Evolutionary conservation across 2,888 invertebrate species (phyloP), one percentile per base, ranked within the genome.

Genomic region (Cheiracanthium punctorium): DNA sequence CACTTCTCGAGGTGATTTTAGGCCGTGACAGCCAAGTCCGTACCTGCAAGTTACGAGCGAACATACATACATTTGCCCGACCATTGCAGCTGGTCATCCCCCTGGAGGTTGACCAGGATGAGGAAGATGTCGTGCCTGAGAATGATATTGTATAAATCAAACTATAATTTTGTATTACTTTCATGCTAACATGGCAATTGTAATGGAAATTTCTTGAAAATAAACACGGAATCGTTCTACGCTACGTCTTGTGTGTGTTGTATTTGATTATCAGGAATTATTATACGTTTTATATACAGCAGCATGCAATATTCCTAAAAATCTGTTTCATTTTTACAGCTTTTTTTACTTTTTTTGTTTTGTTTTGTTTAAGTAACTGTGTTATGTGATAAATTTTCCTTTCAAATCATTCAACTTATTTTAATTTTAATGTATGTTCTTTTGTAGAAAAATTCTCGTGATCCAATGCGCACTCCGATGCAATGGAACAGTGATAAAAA

Each of bases 401-500:
- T 14, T 41, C 41, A 41, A 14, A 41, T 10, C 41, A 41, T 41
- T 41, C 41, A 41, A 41, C 41, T 41, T 41, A 10, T 41, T 41
- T 14, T 41, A 52, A 20, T 7, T 52, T 52, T 52, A 8, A 52
- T 14, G 7, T 2, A 14, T 52, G 10, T 64, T 73, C 5, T 43
- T 37, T 67, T 75, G 1, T 32, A 87, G 87, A 58, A 69, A n/a
- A 81, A 87, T 48, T 87, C 87, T 32, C 73, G 87, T 5, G 87
- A 87, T 77, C 87, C 82, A 48, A 81, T 69, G 65, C 70, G 88
- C 32, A 88, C 88, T 1, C 89, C 89, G 0, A 89, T 89, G 88
- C 88, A 87, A 43, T 89, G 89, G 89, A 86, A 64, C 69, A 43
- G 67, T 20, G 74, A 69, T 8, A 64, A 80, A 20, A 70, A 87